These are phyloP conservation scores for Pelochelys cantorii DNA, from an alignment of 2,797 vertebrate genomes.

Conservation along the genomic window DNA sequence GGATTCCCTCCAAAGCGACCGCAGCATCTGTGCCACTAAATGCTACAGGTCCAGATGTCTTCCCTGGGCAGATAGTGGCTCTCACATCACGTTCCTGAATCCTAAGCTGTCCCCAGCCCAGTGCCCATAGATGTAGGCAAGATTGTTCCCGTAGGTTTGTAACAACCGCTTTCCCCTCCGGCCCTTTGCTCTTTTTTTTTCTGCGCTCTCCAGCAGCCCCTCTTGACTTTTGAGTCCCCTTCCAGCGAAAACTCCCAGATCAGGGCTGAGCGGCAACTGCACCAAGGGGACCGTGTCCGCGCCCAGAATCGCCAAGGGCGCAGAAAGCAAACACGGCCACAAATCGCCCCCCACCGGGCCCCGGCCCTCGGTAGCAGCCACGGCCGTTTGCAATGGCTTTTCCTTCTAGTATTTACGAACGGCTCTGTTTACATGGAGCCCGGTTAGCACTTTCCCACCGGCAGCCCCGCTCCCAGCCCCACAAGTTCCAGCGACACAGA, in stretches of 20 bases:
- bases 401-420: slow-evolving; percentile 13
- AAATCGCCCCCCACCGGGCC: neutral
- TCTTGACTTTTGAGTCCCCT: neutral
- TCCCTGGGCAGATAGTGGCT: neutral
- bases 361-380: slow-evolving; percentile 1
- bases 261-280: neutral
- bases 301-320: neutral
- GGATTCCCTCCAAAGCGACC: neutral
- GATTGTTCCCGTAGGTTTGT: neutral
- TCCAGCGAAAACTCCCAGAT: neutral
- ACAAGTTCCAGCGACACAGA: neutral
- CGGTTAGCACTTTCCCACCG: neutral
- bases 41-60: neutral
- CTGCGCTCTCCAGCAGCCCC: neutral
- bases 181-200: neutral
- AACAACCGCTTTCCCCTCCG: neutral
- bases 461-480: neutral
- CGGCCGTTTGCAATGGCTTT: slow-evolving; percentile 13
- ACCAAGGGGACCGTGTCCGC: neutral
- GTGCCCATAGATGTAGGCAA: too few relatives aligned
- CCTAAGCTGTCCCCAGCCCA: neutral
- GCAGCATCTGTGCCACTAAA: neutral
- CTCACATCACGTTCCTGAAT: too few relatives aligned
- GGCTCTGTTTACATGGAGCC: neutral
- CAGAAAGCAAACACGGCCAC: neutral